Evolutionary conservation across 2,888 invertebrate species (phyloP), one percentile per base, ranked within the genome.

Genomic region (Cheilosia impressa): DNA sequence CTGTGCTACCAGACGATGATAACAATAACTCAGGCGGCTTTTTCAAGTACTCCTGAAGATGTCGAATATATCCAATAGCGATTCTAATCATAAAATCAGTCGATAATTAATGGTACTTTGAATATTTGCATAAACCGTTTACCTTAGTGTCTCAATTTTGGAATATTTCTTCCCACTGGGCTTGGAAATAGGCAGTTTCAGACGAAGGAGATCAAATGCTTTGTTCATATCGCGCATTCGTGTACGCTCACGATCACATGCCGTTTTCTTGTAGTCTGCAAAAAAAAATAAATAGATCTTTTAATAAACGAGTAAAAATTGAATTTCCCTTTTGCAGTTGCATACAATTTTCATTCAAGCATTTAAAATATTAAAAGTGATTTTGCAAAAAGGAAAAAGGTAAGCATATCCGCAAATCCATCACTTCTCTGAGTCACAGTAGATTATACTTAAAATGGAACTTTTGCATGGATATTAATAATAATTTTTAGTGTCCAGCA

Each of bases 151-250:
- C 90, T 97, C 97, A 87, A 97, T 97, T 92, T 97, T 97, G 15
- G 96, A 96, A 88, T 97, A 94, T 90, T 97, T 97, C 91, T 97
- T 97, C 85, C 97, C 97, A 17, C 96, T 95, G 0, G 96, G 96
- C 89, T 96, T 96, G 65, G 95, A 95, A 88, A 95, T 94, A 0
- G 96, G 96, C 87, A 97, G 91, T 90, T 95, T 95, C 53, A 95
- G 95, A 43, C 97, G 93, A 17, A 97, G 92, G 52, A 95, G 91
- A 90, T 97, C 97, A 89, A 96, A 97, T 0, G 97, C 96, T 65
- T 94, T 93, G 90, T 97, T 97, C 97, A 97, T 97, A 89, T 97
- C 97, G 2, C 96, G 93, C 97, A 97, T 97, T 47, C 97, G 93
- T 0, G 96, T 96, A 4, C 97, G 93, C 90, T 97, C 97, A 27